Percentiles rank a stretch among this genome's conserved stretches.
phyloP scores from a whole-genome alignment of 2,113 vertebrate species.

The Myotis davidii region DNA sequence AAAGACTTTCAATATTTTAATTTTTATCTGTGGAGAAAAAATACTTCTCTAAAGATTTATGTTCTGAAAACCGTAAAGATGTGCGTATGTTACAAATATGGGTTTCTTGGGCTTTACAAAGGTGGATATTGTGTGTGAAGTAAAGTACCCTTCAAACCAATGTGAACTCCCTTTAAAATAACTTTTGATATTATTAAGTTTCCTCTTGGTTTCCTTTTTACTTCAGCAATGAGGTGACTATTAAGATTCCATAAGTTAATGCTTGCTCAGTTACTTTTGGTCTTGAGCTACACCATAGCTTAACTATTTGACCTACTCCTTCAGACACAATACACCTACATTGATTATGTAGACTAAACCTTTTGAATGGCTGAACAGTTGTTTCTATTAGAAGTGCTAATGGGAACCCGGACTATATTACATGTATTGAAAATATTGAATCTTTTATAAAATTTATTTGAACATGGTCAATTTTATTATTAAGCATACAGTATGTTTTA shows the following conservation, averaged over 20 bases:
- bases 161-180: constrained; percentile 87
- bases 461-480: background rate
- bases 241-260: constrained; percentile 83
- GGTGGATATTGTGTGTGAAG: constrained; percentile 83
- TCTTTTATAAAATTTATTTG: background rate
- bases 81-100: constrained; percentile 77
- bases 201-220: constrained; percentile 85
- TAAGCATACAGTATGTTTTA: background rate
- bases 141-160: constrained; percentile 82
- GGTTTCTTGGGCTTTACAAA: constrained; percentile 82
- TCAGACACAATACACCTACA: constrained; percentile 60
- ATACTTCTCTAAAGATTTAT: constrained; percentile 75
- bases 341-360: constrained; percentile 64
- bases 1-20: constrained; percentile 79
- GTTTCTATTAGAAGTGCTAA: constrained; percentile 57
- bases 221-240: constrained; percentile 82
- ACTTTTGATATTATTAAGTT: constrained; percentile 87
- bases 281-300: constrained; percentile 75
- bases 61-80: constrained; percentile 76
- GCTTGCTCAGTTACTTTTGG: constrained; percentile 76
- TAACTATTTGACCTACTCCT: constrained; percentile 73
- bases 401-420: background rate
- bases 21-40: constrained; percentile 83
- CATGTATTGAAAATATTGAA: background rate
- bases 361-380: constrained; percentile 54